Evolutionary conservation across 2,888 invertebrate species (phyloP).

Genomic region (Gryllus longicercus): DNA sequence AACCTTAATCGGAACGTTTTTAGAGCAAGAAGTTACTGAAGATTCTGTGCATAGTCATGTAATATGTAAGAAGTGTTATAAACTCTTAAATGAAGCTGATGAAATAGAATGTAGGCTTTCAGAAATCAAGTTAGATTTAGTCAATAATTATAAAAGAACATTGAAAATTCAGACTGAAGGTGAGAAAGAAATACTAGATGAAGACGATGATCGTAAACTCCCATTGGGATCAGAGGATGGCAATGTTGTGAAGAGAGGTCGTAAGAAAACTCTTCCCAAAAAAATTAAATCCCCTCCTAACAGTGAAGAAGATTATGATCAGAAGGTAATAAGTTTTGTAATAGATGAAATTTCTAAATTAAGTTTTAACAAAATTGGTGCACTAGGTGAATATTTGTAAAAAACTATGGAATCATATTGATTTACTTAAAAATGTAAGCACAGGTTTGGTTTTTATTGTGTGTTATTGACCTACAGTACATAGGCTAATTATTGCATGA

Average conservation of each 20-base stretch:
- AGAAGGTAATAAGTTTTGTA: constrained; percentile 37
- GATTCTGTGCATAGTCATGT: constrained; percentile 50
- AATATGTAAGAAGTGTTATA: constrained; percentile 67
- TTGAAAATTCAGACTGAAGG: constrained; percentile 40
- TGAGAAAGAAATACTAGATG: constrained; percentile 33
- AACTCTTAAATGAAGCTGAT: constrained; percentile 56
- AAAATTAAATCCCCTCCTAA: constrained; percentile 31
- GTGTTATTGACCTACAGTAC: too few relatives aligned
- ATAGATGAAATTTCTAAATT: background rate
- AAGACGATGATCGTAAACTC: constrained; percentile 34
- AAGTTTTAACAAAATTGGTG: background rate
- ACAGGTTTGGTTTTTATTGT: too few relatives aligned
- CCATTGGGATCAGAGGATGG: constrained; percentile 34
- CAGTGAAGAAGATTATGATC: constrained; percentile 40
- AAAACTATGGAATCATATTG: too few relatives aligned
- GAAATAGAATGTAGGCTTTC: constrained; percentile 46
- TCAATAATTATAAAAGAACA: constrained; percentile 52
- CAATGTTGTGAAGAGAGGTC: constrained; percentile 32
- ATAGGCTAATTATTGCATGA: too few relatives aligned
- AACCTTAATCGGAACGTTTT: constrained; percentile 49
- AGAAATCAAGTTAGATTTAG: constrained; percentile 54
- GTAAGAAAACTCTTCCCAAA: constrained; percentile 34
- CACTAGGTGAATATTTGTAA: background rate
- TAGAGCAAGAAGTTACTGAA: constrained; percentile 52
- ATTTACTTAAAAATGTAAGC: too few relatives aligned